These are phyloP conservation scores for Podargus strigoides DNA, from an alignment of 2,797 vertebrate genomes.

Conservation along the genomic window DNA sequence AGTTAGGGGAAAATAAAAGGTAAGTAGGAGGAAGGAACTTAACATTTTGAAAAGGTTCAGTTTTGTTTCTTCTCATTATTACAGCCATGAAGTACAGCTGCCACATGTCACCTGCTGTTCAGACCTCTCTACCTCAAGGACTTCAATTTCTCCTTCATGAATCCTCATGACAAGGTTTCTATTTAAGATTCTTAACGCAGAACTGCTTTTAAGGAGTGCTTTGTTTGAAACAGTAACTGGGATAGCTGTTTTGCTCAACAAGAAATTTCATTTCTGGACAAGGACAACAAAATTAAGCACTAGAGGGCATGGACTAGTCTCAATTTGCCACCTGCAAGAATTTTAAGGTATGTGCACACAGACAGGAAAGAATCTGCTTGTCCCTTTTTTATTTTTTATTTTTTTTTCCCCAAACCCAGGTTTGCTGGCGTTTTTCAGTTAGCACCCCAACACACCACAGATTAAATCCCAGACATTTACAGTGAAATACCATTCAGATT, in stretches of 20 bases:
- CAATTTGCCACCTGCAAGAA: background rate
- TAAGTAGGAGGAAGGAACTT: background rate
- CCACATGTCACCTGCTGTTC: background rate
- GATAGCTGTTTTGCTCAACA: background rate
- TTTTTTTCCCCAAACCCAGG: background rate
- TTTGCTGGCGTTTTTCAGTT: background rate
- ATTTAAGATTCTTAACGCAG: background rate
- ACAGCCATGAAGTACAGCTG: background rate
- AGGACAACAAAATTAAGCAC: background rate
- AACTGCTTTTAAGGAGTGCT: background rate
- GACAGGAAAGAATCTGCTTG: background rate
- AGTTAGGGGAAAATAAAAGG: background rate
- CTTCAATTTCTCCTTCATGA: background rate
- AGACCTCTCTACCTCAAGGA: background rate
- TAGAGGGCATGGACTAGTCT: background rate
- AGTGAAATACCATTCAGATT: background rate
- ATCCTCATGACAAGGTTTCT: background rate
- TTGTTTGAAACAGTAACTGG: background rate
- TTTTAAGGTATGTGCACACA: background rate
- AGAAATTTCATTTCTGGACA: background rate
- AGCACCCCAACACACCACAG: background rate
- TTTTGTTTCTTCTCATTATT: background rate
- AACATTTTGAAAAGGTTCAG: background rate
- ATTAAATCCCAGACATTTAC: background rate
- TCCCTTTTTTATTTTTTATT: accelerated